These are phyloP conservation scores for Odontocolon sp. DNA, from an alignment of 2,888 invertebrate species.

Conservation along the genomic window DNA sequence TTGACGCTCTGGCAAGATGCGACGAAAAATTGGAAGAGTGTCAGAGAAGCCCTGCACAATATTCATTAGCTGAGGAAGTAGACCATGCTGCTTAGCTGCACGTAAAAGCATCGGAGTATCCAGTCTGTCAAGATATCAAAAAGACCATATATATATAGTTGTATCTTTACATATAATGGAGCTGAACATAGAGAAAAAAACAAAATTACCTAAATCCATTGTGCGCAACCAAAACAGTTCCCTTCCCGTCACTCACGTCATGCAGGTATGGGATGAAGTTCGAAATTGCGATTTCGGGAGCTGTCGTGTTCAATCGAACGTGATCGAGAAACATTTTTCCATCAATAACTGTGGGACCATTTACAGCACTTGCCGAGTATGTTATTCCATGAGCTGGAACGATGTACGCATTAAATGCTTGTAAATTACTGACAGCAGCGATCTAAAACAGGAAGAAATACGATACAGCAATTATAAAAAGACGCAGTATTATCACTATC, in stretches of 20 bases:
- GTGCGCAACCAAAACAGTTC: slow-evolving; percentile 29
- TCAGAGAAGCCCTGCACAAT: slow-evolving; percentile 26
- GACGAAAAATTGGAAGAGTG: slow-evolving; percentile 32
- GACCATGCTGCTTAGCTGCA: neutral
- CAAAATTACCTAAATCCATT: slow-evolving; percentile 30
- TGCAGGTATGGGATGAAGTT: slow-evolving; percentile 20
- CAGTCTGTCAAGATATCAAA: too few species aligned
- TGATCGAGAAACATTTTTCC: slow-evolving; percentile 35
- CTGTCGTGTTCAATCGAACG: slow-evolving; percentile 5
- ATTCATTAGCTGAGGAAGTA: slow-evolving; percentile 8
- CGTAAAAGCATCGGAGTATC: slow-evolving; percentile 25
- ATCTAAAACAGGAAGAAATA: too few species aligned
- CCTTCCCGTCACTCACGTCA: neutral
- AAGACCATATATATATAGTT: neutral
- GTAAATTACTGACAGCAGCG: too few species aligned
- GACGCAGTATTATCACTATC: too few species aligned
- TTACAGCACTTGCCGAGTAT: too few species aligned
- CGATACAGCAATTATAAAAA: too few species aligned
- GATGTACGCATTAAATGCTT: too few species aligned
- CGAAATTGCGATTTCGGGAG: slow-evolving; percentile 14
- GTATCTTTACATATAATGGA: neutral
- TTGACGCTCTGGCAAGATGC: slow-evolving; percentile 19
- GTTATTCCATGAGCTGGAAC: too few species aligned
- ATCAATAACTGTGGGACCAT: too few species aligned
- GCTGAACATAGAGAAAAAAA: neutral